Evolutionary conservation across 2,797 vertebrate species (phyloP), one percentile per base, ranked within the genome.

Genomic region (Urophycis tenuis): DNA sequence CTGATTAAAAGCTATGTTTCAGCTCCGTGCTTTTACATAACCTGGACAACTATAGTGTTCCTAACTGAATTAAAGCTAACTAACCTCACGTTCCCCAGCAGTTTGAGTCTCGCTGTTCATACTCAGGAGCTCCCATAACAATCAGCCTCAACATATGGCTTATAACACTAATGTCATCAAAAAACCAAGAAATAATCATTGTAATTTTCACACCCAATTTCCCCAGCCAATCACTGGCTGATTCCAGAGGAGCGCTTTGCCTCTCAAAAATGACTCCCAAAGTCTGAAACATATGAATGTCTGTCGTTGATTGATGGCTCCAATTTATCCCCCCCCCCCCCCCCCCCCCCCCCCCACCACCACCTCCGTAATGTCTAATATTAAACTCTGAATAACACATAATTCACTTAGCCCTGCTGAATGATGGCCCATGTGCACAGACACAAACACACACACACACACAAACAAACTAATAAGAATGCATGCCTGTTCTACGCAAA

Each of bases 371-470:
- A 90, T 72, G 75, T 88, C 84, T 89, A 86, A 91, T 92, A 92
- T 92, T 90, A 90, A 91, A 89, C 78, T 88, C 83, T 88, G 89
- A 93, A 90, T 92, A 87, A 92, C 92, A 87, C 84, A 91, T 90
- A 85, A 90, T 88, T 91, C 82, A 81, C 80, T 86, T 84, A 84
- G 84, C 77, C 67, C 67, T n/a, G 77, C 78, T 31, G 76, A 85
- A 71, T 78, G 79, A 82, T 1, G 74, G 25, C 41, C 74, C 30
- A 76, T 34, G 72, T 29, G 71, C 73, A 76, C 60, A 76, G 25
- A 73, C 29, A 72, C 72, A 74, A 72, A 77, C 53, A 71, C 49
- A 70, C 70, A 74, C 22, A n/a, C 75, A 80, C 77, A 49, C 74
- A 39, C 60, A 79, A 69, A 77, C 73, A 67, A n/a, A 39, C 36